Percentiles rank a stretch among this genome's conserved stretches.
Evolutionary conservation across 2,113 vertebrate genomes (phyloP).

Genomic region (Felis chaus): DNA sequence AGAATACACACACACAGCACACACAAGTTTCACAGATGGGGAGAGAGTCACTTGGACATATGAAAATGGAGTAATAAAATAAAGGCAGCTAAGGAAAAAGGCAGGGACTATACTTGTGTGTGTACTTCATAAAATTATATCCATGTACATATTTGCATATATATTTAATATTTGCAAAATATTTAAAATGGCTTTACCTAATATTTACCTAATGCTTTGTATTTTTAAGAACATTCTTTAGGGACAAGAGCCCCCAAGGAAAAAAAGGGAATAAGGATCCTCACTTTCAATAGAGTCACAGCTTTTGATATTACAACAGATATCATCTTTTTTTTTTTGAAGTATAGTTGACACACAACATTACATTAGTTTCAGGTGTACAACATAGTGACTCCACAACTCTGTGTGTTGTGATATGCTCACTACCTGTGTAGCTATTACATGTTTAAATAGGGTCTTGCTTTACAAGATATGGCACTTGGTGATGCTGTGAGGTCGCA

Average conservation of each 20-base stretch:
- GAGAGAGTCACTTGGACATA: neutral
- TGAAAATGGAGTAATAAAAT: neutral
- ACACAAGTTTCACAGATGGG: neutral
- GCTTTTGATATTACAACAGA: neutral
- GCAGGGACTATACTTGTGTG: neutral
- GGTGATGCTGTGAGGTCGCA: too few species aligned
- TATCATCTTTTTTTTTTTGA: neutral
- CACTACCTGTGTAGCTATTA: neutral
- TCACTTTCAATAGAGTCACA: neutral
- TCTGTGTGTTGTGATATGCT: neutral
- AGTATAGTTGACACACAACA: neutral
- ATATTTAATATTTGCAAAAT: neutral
- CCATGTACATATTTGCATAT: neutral
- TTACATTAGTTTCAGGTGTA: neutral
- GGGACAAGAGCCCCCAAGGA: too few species aligned
- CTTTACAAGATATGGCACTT: fast-evolving
- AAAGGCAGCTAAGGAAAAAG: neutral
- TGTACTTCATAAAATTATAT: neutral
- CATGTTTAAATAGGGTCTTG: neutral
- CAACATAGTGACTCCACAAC: neutral
- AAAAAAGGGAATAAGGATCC: neutral
- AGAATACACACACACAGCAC: neutral
- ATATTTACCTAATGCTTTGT: neutral
- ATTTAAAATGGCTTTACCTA: neutral
- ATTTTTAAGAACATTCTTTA: neutral